Evolutionary conservation across 2,888 invertebrate species (phyloP).

Genomic region (Acronicta leporina): DNA sequence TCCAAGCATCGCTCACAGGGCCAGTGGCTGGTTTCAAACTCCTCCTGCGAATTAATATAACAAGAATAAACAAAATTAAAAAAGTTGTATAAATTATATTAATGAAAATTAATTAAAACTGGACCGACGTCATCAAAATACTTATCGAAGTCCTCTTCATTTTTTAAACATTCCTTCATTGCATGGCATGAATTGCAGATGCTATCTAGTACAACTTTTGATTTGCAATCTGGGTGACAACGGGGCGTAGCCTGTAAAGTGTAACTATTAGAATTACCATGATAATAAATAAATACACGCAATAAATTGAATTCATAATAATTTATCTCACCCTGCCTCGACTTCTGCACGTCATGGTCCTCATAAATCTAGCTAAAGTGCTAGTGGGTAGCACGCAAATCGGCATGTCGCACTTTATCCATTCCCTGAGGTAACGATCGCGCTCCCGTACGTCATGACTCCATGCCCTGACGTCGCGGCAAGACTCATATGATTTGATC

Average conservation of each 20-base stretch:
- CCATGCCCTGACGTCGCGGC: constrained; percentile 88
- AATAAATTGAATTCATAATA: background rate
- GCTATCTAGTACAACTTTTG: constrained; percentile 77
- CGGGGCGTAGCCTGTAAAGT: constrained; percentile 68
- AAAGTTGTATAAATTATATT: too few species aligned
- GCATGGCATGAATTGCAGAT: constrained; percentile 77
- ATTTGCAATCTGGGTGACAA: constrained; percentile 81
- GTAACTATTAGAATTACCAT: constrained; percentile 7
- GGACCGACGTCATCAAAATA: constrained; percentile 78
- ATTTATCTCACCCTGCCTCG: constrained; percentile 67
- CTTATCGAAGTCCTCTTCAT: constrained; percentile 70
- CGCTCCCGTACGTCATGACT: constrained; percentile 77
- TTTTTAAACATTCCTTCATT: constrained; percentile 75
- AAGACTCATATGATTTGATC: constrained; percentile 87
- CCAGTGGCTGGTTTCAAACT: constrained; percentile 82
- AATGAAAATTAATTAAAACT: background rate
- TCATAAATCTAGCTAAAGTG: constrained; percentile 67
- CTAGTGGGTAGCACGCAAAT: constrained; percentile 70
- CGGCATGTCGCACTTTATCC: constrained; percentile 82
- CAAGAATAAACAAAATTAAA: background rate
- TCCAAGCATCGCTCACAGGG: constrained; percentile 82
- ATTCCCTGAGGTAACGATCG: constrained; percentile 78
- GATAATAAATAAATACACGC: background rate
- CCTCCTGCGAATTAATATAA: constrained; percentile 69
- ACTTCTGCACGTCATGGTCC: constrained; percentile 72